These are phyloP conservation scores for Druceiella hillmani DNA, from an alignment of 2,888 invertebrate species.

Conservation along the genomic window DNA sequence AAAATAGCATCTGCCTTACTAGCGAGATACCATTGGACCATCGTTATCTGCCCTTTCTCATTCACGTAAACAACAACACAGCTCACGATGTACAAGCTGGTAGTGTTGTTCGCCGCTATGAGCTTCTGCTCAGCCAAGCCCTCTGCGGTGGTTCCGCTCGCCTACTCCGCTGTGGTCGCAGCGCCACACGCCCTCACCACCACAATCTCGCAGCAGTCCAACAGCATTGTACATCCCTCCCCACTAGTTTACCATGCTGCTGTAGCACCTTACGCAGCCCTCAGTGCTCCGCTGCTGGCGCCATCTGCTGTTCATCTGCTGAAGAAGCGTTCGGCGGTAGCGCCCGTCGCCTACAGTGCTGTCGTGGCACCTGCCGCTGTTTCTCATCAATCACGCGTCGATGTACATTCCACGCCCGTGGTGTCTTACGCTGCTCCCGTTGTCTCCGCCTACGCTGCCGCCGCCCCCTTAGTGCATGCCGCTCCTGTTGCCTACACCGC, in stretches of 20 bases:
- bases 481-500: conserved; percentile 23
- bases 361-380: conserved; percentile 30
- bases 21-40: no score
- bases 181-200: conserved; percentile 21
- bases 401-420: conserved; percentile 25
- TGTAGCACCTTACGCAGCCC: no score
- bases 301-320: no score
- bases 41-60: no score
- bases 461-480: conserved; percentile 28
- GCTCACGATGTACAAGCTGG: conserved; percentile 55
- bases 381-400: conserved; percentile 30
- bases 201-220: conserved; percentile 30
- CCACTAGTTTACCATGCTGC: conserved; percentile 36
- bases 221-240: conserved; percentile 36
- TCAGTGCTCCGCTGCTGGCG: no score
- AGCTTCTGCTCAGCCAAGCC: conserved; percentile 36
- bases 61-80: conserved; percentile 53
- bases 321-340: no score
- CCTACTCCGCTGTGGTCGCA: conserved; percentile 25
- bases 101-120: conserved; percentile 60
- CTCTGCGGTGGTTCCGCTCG: conserved; percentile 27
- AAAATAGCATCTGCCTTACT: no score
- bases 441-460: conserved; percentile 31
- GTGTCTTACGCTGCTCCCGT: conserved; percentile 28
- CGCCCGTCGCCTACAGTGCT: no score